A percentile compares a stretch with the other conserved stretches of the same genome.
These are phyloP conservation scores for Squalus acanthias DNA, from an alignment of 2,797 vertebrate genomes.

Conservation along the genomic window DNA sequence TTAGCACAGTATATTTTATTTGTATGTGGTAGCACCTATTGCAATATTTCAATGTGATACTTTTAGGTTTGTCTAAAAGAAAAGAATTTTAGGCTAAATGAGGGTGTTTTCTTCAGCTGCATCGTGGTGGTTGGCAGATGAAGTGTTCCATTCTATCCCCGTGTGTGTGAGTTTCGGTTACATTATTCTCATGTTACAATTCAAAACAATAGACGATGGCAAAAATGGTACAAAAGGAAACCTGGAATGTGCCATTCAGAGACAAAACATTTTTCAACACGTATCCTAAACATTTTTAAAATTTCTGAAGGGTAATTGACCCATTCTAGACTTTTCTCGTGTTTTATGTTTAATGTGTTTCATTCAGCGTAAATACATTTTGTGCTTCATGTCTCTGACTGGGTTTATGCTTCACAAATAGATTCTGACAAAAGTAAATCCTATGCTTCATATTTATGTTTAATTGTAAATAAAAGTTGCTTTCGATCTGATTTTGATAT, in stretches of 20 bases:
- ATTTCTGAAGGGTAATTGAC: background rate
- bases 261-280: background rate
- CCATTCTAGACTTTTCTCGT: background rate
- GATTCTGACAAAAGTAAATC: background rate
- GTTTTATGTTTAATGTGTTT: background rate
- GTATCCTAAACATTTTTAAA: background rate
- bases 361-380: background rate
- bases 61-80: background rate
- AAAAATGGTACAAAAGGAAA: background rate
- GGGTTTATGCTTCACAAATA: background rate
- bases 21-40: background rate
- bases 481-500: background rate
- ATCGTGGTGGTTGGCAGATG: background rate
- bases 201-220: background rate
- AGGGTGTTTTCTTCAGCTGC: background rate
- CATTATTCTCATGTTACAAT: background rate
- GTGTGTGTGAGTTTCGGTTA: background rate
- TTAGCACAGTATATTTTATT: background rate
- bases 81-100: background rate
- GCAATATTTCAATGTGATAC: background rate
- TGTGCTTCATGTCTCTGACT: background rate
- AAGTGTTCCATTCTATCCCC: background rate
- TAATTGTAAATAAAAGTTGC: background rate
- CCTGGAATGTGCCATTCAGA: background rate
- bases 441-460: background rate